These are phyloP conservation scores for Columba livia DNA, from an alignment of 2,113 vertebrate species.

Conservation along the genomic window DNA sequence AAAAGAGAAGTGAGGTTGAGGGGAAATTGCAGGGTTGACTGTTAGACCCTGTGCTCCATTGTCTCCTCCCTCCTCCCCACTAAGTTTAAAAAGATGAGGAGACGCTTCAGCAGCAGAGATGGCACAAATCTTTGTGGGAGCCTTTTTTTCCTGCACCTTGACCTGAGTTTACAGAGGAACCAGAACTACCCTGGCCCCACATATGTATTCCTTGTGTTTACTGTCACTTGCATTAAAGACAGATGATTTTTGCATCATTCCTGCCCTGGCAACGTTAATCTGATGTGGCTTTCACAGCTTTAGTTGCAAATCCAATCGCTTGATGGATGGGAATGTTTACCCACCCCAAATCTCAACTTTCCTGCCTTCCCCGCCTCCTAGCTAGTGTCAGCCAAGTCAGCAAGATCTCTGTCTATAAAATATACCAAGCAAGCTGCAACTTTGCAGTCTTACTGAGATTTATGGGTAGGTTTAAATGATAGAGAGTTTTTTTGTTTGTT, in stretches of 20 bases:
- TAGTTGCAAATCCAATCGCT: constrained; percentile 14
- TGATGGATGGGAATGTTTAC: constrained; percentile 59
- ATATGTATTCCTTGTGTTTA: not conserved
- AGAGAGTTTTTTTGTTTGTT: not conserved
- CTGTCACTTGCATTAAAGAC: not conserved
- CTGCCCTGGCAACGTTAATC: constrained; percentile 38
- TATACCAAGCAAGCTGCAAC: constrained; percentile 39
- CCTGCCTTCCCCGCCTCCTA: constrained; percentile 35
- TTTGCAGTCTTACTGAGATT: constrained; percentile 11
- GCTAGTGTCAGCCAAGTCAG: constrained; percentile 41
- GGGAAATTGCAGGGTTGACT: not conserved
- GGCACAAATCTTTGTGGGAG: accelerated
- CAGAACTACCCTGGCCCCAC: not conserved
- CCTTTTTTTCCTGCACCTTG: not conserved
- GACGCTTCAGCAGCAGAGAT: not conserved
- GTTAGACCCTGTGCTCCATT: not conserved
- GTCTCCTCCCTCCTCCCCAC: not conserved
- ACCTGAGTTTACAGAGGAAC: not conserved
- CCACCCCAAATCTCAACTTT: constrained; percentile 56
- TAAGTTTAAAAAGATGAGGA: not conserved
- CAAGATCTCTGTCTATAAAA: constrained; percentile 64
- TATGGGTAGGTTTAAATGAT: constrained; percentile 13
- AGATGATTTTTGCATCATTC: constrained; percentile 12
- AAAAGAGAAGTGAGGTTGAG: not conserved
- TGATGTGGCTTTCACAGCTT: constrained; percentile 44